Evolutionary conservation across 53 echinoderm and acorn worm species (phyloP).

Genomic region (Paelopatides confundens): DNA sequence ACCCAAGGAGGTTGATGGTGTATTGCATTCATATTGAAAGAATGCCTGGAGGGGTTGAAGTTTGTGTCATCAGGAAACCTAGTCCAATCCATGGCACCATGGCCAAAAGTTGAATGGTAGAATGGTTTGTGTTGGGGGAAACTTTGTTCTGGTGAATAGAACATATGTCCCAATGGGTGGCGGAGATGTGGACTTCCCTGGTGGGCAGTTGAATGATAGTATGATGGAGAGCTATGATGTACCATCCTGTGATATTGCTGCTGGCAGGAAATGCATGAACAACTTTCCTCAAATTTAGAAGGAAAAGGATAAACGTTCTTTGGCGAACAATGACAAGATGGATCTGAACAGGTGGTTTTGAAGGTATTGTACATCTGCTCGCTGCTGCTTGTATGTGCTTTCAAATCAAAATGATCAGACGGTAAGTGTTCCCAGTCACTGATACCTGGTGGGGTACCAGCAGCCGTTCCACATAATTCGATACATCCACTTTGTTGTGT

Average conservation of each 20-base stretch:
- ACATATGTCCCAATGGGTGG: neutral
- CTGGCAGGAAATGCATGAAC: neutral
- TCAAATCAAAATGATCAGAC: neutral
- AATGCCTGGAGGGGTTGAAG: neutral
- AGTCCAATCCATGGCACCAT: neutral
- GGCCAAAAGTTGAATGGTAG: neutral
- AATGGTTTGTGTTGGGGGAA: neutral
- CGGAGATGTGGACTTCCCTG: neutral
- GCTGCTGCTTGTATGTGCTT: neutral
- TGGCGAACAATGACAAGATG: constrained; percentile 1
- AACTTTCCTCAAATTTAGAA: constrained; percentile 4
- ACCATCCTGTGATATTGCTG: neutral
- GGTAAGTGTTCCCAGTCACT: neutral
- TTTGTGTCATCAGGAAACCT: neutral
- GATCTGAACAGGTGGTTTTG: neutral
- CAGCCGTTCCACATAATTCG: neutral
- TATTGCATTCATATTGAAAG: neutral
- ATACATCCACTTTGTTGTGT: neutral
- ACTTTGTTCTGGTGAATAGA: neutral
- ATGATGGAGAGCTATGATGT: neutral
- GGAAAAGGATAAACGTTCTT: neutral
- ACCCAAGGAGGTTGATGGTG: neutral
- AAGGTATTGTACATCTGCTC: neutral
- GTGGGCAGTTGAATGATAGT: neutral
- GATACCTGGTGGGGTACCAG: neutral